Conservation (phyloP, 1,140 invertebrate species). For the Caenorhabditis inopinata region DNA sequence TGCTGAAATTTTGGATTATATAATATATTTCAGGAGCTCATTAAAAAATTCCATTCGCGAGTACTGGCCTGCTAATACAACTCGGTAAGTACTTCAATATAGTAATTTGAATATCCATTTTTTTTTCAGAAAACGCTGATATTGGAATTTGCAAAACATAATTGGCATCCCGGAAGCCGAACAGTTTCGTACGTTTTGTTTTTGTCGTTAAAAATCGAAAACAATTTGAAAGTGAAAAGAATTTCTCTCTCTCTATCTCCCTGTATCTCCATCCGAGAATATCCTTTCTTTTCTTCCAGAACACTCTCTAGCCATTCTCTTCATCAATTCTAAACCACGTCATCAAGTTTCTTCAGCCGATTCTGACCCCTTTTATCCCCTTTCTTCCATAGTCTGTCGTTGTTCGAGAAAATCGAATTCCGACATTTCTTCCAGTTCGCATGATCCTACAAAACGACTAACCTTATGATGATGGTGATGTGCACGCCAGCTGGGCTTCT, state of each 20-base stretch:
- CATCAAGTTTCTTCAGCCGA: slow-evolving; percentile 27
- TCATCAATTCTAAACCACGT: background rate
- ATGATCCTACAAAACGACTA: background rate
- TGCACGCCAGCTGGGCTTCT: slow-evolving; percentile 9
- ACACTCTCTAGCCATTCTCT: slow-evolving; percentile 10
- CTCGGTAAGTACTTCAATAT: no score
- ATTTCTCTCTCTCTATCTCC: background rate
- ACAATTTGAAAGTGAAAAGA: background rate
- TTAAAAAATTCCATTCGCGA: no score
- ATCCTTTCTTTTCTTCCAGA: background rate
- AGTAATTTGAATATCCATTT: no score
- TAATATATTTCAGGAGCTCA: no score
- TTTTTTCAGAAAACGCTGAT: no score
- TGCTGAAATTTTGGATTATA: slow-evolving; percentile 30
- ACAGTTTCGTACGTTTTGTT: background rate
- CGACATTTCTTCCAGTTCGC: background rate
- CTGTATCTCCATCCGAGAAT: background rate
- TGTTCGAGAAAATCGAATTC: background rate
- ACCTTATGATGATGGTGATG: slow-evolving; percentile 28
- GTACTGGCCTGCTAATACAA: no score
- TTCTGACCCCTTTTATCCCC: slow-evolving; percentile 13
- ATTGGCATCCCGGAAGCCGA: background rate
- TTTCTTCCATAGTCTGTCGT: background rate
- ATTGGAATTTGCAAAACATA: no score
- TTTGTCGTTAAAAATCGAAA: background rate